Evolutionary conservation across 2,888 invertebrate species (phyloP).

Genomic region (Dendrolimus houi): DNA sequence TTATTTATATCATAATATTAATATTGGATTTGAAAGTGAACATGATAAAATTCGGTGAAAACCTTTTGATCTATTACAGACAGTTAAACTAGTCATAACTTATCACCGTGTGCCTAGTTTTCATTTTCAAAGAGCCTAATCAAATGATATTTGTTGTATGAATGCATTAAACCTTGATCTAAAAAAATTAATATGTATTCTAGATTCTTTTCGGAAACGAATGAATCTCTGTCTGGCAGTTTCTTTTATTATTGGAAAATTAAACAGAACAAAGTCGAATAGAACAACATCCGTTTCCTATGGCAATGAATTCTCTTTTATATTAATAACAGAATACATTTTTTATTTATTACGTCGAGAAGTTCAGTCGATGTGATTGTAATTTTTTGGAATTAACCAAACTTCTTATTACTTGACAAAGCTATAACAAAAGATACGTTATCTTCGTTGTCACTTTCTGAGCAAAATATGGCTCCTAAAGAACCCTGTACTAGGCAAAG

Average conservation of each 20-base stretch:
- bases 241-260: conserved; percentile 33
- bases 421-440: too few species aligned
- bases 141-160: background rate
- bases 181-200: background rate
- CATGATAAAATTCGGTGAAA: background rate
- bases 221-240: conserved; percentile 23
- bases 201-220: background rate
- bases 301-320: conserved; percentile 37
- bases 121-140: background rate
- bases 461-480: too few species aligned
- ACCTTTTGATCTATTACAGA: background rate
- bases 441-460: too few species aligned
- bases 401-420: too few species aligned
- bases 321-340: conserved; percentile 27
- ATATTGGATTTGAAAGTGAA: background rate
- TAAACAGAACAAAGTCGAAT: conserved; percentile 45
- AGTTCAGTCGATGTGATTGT: too few species aligned
- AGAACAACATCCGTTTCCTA: conserved; percentile 63
- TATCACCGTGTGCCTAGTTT: background rate
- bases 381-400: too few species aligned
- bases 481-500: too few species aligned
- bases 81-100: background rate
- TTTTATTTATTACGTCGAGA: background rate
- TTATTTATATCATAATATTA: background rate
- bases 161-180: background rate